These are phyloP conservation scores for Syndactyla subalaris DNA, from an alignment of 2,797 vertebrate species.

Conservation along the genomic window DNA sequence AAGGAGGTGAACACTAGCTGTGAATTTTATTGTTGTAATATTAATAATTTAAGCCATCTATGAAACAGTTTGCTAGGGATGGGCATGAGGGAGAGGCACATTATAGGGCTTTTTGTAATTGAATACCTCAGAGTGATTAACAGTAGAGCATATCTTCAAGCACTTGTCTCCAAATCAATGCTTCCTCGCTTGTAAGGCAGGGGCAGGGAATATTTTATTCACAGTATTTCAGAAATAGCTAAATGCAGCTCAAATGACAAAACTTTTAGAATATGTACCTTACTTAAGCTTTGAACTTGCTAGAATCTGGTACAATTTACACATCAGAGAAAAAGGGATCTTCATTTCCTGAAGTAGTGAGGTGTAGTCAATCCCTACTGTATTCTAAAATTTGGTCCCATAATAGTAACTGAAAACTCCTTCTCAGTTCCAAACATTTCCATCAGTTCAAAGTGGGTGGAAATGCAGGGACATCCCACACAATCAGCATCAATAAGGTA, in stretches of 20 bases:
- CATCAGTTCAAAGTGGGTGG: not conserved
- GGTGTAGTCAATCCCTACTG: not conserved
- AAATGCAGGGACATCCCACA: not conserved
- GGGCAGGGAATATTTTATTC: not conserved
- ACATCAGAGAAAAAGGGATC: not conserved
- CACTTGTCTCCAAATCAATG: not conserved
- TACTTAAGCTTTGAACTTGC: not conserved
- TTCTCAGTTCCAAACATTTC: not conserved
- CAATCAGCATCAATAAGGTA: not conserved
- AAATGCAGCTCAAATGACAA: not conserved
- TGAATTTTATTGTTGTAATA: not conserved
- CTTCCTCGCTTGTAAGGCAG: not conserved
- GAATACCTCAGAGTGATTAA: not conserved
- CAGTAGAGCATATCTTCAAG: not conserved
- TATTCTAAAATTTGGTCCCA: not conserved
- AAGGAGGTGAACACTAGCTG: not conserved
- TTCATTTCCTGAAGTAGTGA: not conserved
- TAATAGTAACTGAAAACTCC: not conserved
- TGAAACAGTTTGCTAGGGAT: not conserved
- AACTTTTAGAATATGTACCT: not conserved
- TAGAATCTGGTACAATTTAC: not conserved
- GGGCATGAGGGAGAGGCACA: not conserved
- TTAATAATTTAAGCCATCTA: constrained; percentile 3
- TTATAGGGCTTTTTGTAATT: not conserved
- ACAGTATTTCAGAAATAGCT: not conserved